Evolutionary conservation across 1,140 invertebrate genomes (phyloP).

Genomic region (Metaphire vulgaris): DNA sequence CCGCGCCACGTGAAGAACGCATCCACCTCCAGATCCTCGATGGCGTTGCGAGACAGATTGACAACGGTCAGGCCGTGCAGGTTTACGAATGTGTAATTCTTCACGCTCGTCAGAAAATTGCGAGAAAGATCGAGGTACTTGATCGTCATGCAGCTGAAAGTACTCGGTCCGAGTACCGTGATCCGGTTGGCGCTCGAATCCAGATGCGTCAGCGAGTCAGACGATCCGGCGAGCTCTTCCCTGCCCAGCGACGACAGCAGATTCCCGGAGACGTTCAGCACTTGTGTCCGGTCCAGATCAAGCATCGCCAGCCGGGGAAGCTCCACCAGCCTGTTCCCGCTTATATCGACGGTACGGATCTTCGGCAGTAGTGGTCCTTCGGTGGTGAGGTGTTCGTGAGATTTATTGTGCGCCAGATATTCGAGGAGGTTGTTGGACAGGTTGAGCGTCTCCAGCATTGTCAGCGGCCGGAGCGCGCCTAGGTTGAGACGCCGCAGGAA

Average conservation of each 20-base stretch:
- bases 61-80: not conserved
- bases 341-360: not conserved
- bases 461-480: not conserved
- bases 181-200: constrained; percentile 4
- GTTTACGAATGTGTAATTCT: constrained; percentile 21
- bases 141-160: not conserved
- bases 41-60: constrained; percentile 11
- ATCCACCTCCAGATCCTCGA: not conserved
- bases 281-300: not conserved
- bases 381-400: too few relatives aligned
- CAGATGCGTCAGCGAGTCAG: not conserved
- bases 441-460: not conserved
- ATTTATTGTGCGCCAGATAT: not conserved
- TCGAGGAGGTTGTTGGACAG: not conserved
- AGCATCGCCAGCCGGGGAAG: not conserved
- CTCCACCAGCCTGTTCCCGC: not conserved
- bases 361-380: not conserved
- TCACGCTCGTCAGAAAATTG: not conserved
- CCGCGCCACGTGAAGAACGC: constrained; percentile 1
- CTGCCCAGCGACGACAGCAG: not conserved
- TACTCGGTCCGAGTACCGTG: not conserved
- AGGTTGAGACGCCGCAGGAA: not conserved
- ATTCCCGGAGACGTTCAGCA: not conserved
- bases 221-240: not conserved
- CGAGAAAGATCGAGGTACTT: not conserved